These are phyloP conservation scores for Atta colombica DNA, from an alignment of 1,140 invertebrate genomes.

Conservation along the genomic window DNA sequence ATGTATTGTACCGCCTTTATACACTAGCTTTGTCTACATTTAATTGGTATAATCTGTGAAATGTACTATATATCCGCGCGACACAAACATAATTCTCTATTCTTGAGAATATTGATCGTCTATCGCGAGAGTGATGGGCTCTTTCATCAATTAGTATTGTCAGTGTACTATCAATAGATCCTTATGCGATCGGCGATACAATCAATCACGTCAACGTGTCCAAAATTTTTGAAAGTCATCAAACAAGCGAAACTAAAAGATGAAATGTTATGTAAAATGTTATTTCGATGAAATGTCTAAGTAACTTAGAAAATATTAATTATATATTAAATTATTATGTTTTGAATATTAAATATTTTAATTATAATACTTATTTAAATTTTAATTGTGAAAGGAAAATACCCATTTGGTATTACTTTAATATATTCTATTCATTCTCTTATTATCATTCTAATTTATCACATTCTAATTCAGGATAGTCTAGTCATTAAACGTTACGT, in stretches of 20 bases:
- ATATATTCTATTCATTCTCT: background rate
- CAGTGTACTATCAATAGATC: background rate
- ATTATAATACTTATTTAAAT: background rate
- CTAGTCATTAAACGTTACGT: background rate
- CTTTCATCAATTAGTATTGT: background rate
- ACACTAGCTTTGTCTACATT: background rate
- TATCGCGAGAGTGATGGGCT: background rate
- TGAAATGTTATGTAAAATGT: too few relatives aligned
- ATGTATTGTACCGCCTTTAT: background rate
- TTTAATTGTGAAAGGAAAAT: background rate
- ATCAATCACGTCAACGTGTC: background rate
- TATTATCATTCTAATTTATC: background rate
- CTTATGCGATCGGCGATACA: background rate
- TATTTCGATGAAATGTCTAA: background rate
- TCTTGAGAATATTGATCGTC: background rate
- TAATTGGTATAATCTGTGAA: background rate
- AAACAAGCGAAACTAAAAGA: background rate
- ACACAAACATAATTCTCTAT: background rate
- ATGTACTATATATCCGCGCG: background rate
- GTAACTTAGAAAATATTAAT: background rate
- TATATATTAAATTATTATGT: background rate
- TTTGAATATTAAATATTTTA: background rate
- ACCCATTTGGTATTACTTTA: background rate
- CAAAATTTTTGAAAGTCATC: background rate
- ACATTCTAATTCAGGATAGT: background rate